Conservation (phyloP, 2,888 invertebrate species). For the Acanthosepion lycidas region DNA sequence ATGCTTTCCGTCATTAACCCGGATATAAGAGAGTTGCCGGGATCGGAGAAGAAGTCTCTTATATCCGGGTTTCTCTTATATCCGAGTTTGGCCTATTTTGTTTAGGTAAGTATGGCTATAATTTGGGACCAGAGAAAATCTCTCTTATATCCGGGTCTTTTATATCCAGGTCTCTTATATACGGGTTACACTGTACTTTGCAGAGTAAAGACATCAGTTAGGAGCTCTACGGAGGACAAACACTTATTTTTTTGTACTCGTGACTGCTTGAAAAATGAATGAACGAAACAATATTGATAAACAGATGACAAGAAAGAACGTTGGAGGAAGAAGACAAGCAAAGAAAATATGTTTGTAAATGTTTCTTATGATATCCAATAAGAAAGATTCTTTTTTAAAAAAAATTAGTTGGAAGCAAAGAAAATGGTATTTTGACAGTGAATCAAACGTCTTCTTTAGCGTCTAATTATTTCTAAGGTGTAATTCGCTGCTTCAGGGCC, state of each 20-base stretch:
- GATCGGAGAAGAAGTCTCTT: too few relatives aligned
- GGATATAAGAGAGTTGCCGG: too few relatives aligned
- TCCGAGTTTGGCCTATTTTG: too few relatives aligned
- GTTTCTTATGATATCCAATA: not conserved
- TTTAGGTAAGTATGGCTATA: too few relatives aligned
- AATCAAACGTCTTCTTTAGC: not conserved
- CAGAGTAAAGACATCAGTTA: too few relatives aligned
- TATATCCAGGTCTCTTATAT: too few relatives aligned
- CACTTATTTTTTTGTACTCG: not conserved
- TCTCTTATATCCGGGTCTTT: too few relatives aligned
- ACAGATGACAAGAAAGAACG: not conserved
- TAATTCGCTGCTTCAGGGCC: not conserved
- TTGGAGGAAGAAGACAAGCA: not conserved
- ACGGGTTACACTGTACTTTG: too few relatives aligned
- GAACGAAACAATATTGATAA: not conserved
- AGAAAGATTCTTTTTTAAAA: not conserved
- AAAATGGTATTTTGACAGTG: not conserved
- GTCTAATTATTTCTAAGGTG: conserved; percentile 10
- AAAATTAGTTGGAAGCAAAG: not conserved
- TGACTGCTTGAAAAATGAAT: not conserved
- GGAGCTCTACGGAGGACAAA: not conserved
- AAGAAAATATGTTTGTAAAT: not conserved
- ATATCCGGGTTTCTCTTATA: too few relatives aligned
- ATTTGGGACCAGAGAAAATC: too few relatives aligned
- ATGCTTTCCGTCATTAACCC: not conserved